Base-by-base conservation (phyloP, 2,797 vertebrate species). In the Pelodytes ibericus region DNA sequence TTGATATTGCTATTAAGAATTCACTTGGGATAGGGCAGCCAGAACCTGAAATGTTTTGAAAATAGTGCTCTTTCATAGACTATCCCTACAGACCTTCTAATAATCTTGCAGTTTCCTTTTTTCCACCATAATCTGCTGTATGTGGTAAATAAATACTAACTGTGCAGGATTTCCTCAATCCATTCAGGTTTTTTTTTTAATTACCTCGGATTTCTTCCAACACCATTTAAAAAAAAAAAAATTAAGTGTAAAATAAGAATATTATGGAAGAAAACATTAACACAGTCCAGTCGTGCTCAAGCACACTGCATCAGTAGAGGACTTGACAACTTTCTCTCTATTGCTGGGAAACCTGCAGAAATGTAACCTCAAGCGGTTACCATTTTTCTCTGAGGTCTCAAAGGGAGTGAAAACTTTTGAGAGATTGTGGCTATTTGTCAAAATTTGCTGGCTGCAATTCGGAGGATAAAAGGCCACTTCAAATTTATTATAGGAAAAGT, bases 1-100 rank as follows among this genome's bases (percentile, higher is more conserved):
- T 57, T 61, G 44, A 68, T 68, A 65, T 36, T 73, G 29, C 69
- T 56, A 79, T 68, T 79, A 79, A 57, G 36, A 16, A 24, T 11
- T 61, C 69, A 66, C 75, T 22, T 49, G 68, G 53, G 69, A 67
- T 13, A 18, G 62, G 44, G 30, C 51, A 67, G 41, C 30, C 25
- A 68, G 56, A 60, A 59, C 36, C 24, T 33, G 11, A 78, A 78
- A 51, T 22, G 41, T 29, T 53, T 61, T 60, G 25, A 60, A 72
- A 49, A 75, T 44, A 2, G 33, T 65, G 16, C 18, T 49, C 15
- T 26, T 22, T 66, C 11, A 44, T 16, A 44, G 13, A 13, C 33
- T 10, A 53, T 53, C 49, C 49, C 49, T 11, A 16, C n/a, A 53
- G 49, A 24, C 22, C 22, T 20, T 24, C 22, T 16, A 53, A 53